Evolutionary conservation across 2,113 vertebrate genomes (phyloP).

Genomic region (Onychorhynchus coronatus): DNA sequence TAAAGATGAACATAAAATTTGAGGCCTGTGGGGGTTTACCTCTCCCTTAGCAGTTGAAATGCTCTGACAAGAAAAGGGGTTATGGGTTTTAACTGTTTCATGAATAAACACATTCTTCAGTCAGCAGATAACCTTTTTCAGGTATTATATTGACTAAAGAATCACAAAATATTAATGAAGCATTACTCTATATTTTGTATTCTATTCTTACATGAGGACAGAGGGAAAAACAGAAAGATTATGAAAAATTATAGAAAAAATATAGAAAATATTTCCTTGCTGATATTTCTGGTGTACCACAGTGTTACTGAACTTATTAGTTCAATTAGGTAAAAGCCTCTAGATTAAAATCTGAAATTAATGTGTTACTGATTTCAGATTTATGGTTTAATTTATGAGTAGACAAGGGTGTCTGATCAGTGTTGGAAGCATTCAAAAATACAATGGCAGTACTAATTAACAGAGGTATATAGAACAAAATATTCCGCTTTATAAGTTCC

Average conservation of each 20-base stretch:
- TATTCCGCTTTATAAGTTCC: neutral
- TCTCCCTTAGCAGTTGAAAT: neutral
- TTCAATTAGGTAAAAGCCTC: neutral
- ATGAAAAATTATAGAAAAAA: neutral
- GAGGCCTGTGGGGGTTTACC: neutral
- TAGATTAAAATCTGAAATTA: neutral
- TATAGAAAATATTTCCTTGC: accelerated
- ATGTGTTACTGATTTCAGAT: neutral
- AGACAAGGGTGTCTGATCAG: neutral
- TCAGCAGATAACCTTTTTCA: neutral
- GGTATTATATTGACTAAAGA: neutral
- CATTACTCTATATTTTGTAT: neutral
- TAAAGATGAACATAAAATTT: neutral
- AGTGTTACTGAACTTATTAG: neutral
- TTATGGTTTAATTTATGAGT: neutral
- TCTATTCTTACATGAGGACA: neutral
- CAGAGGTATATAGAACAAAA: neutral
- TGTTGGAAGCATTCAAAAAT: neutral
- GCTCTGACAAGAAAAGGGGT: neutral
- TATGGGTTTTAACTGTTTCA: neutral
- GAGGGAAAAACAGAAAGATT: neutral
- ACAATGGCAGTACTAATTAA: neutral
- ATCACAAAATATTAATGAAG: neutral
- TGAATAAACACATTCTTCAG: neutral
- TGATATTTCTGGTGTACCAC: neutral